phyloP scores from a whole-genome alignment of 2,888 invertebrate genomes.

The Biston betularia region DNA sequence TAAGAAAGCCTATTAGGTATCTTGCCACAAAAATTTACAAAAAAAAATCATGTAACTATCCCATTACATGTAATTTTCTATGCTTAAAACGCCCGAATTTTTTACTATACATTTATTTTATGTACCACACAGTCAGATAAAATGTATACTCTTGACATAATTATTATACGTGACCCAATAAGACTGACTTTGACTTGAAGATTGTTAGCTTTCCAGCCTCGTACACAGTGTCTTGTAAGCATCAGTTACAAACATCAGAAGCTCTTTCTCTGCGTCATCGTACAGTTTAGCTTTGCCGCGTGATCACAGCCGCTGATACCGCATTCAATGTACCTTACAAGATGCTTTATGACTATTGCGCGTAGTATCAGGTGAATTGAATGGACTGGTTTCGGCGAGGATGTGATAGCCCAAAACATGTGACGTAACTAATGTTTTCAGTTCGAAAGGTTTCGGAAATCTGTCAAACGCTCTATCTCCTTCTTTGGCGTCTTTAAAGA shows the following conservation, averaged over 20 bases:
- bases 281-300: neutral
- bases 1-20: no score
- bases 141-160: no score
- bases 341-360: constrained; percentile 47
- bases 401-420: constrained; percentile 32
- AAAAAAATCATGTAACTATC: no score
- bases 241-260: neutral
- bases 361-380: constrained; percentile 36
- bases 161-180: no score
- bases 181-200: no score
- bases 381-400: constrained; percentile 29
- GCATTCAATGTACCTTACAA: constrained; percentile 44
- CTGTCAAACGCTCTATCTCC: neutral
- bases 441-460: neutral
- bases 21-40: no score
- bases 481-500: no score
- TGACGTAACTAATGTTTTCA: constrained; percentile 27
- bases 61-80: no score
- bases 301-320: constrained; percentile 39
- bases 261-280: constrained; percentile 1
- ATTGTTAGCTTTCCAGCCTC: no score
- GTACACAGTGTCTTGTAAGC: neutral
- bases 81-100: no score
- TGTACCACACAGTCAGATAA: no score
- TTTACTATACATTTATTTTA: no score